Percentiles rank a stretch among this genome's conserved stretches.
Conservation (phyloP, 2,888 invertebrate genomes). For the Argynnis bischoffii region DNA sequence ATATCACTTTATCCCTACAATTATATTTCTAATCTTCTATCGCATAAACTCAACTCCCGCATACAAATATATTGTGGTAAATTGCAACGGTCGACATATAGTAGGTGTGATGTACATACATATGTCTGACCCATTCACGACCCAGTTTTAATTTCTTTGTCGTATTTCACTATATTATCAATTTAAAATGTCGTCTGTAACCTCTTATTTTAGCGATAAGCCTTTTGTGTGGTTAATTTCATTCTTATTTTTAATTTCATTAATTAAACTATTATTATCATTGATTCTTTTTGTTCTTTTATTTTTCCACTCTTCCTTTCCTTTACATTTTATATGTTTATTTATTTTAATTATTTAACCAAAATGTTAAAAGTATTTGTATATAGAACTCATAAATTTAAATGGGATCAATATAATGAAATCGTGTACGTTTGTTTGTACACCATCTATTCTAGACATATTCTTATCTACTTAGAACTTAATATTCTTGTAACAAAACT, state of each 20-base stretch:
- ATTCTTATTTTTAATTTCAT: slow-evolving; percentile 80
- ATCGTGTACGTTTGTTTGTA: slow-evolving; percentile 71
- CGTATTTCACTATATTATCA: slow-evolving; percentile 52
- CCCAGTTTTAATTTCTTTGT: slow-evolving; percentile 47
- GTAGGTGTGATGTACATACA: slow-evolving; percentile 47
- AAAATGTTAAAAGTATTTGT: slow-evolving; percentile 73
- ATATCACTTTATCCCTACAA: slow-evolving; percentile 61
- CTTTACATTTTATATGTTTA: slow-evolving; percentile 15
- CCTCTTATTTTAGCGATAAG: slow-evolving; percentile 77
- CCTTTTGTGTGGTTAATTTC: slow-evolving; percentile 81
- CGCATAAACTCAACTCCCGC: neutral
- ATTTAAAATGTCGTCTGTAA: slow-evolving; percentile 61
- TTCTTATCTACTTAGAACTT: slow-evolving; percentile 71
- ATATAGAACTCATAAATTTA: slow-evolving; percentile 78
- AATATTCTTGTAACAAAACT: slow-evolving; percentile 66
- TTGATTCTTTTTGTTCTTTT: slow-evolving; percentile 74
- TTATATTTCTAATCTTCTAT: slow-evolving; percentile 63
- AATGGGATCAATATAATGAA: slow-evolving; percentile 81
- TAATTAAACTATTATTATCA: slow-evolving; percentile 80
- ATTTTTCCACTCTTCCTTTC: slow-evolving; percentile 63
- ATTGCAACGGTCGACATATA: slow-evolving; percentile 68
- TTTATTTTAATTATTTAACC: slow-evolving; percentile 49
- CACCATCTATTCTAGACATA: slow-evolving; percentile 80
- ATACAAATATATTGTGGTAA: slow-evolving; percentile 39
- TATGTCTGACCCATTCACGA: slow-evolving; percentile 5